These are phyloP conservation scores for Etheostoma nigrum DNA, from an alignment of 2,797 vertebrate genomes.

Conservation along the genomic window DNA sequence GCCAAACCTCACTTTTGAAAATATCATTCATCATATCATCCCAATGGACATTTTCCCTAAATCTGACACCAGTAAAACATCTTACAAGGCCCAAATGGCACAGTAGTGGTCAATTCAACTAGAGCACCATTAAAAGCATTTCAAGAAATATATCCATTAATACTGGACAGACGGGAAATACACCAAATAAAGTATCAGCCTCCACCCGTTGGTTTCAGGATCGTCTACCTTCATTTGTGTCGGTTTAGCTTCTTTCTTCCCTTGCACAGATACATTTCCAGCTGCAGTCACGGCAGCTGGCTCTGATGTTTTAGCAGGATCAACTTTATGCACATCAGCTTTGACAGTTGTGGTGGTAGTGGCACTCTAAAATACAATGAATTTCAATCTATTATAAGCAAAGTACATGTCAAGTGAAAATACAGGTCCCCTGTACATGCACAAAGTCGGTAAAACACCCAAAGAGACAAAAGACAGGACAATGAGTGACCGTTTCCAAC, in stretches of 20 bases:
- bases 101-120: neutral
- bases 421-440: neutral
- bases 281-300: slow-evolving; percentile 31
- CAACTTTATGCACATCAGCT: slow-evolving; percentile 66
- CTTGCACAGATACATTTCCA: slow-evolving; percentile 55
- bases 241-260: slow-evolving; percentile 61
- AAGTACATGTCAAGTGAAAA: slow-evolving; percentile 1
- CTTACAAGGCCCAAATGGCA: neutral
- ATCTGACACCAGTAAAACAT: neutral
- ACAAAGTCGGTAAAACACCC: neutral
- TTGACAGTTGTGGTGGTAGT: slow-evolving; percentile 53
- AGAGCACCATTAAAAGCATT: slow-evolving; percentile 2
- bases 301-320: slow-evolving; percentile 53
- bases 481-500: neutral
- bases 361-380: slow-evolving; percentile 68
- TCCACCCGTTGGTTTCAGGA: slow-evolving; percentile 3
- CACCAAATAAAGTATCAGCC: neutral
- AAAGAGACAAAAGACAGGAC: slow-evolving; percentile 9
- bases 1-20: neutral
- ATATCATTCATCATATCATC: neutral
- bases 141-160: neutral
- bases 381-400: slow-evolving; percentile 36
- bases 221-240: slow-evolving; percentile 65
- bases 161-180: neutral
- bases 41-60: neutral